A percentile compares a stretch with the other conserved stretches of the same genome.
These are phyloP conservation scores for Hylomyscus alleni DNA, from an alignment of 2,797 vertebrate genomes.

Conservation along the genomic window DNA sequence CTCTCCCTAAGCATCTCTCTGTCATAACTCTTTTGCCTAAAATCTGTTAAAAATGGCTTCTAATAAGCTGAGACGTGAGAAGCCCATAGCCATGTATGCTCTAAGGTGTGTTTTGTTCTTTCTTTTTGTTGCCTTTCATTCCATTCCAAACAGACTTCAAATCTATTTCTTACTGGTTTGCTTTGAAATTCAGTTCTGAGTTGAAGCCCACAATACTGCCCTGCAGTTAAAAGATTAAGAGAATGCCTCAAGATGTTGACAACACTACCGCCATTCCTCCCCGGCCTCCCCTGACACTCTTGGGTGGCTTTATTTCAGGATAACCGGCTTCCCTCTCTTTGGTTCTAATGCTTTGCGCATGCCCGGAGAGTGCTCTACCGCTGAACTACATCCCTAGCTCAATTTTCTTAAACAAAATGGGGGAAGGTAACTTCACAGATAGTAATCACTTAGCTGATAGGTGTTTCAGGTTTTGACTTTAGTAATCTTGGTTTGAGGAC, in stretches of 20 bases:
- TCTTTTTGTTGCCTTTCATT: background rate
- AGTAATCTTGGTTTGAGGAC: background rate
- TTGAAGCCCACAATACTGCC: background rate
- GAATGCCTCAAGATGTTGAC: background rate
- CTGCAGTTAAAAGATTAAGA: background rate
- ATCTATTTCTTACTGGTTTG: background rate
- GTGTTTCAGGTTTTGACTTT: background rate
- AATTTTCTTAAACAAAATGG: slow-evolving; percentile 9
- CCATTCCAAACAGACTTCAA: background rate
- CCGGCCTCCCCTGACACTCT: background rate
- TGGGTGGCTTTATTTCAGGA: background rate
- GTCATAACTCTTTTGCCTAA: background rate
- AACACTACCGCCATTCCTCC: background rate
- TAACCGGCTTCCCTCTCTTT: background rate
- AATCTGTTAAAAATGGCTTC: background rate
- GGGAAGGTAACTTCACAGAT: background rate
- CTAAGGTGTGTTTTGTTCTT: background rate
- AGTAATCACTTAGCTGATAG: background rate
- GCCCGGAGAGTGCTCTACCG: background rate
- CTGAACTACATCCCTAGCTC: background rate
- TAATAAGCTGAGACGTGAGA: background rate
- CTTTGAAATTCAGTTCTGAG: background rate
- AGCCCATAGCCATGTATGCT: background rate
- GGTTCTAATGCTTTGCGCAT: background rate
- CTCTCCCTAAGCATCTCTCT: background rate